phyloP scores from a whole-genome alignment of 2,113 vertebrate species.

The Boulengeromyrus knoepffleri region DNA sequence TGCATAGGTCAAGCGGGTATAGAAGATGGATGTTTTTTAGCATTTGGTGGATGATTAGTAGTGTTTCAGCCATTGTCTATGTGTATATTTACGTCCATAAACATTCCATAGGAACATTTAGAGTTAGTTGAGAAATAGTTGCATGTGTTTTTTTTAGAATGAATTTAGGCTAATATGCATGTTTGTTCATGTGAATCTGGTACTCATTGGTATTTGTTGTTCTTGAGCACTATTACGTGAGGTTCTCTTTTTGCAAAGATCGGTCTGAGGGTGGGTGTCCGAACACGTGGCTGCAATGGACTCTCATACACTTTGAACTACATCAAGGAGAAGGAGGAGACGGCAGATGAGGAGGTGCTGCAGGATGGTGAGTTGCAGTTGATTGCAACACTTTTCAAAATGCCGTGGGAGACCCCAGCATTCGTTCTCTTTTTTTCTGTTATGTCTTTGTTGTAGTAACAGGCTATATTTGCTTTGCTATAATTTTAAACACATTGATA shows the following conservation, averaged over 20 bases:
- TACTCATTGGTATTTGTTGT: neutral
- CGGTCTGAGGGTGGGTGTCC: constrained; percentile 87
- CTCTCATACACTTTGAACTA: constrained; percentile 92
- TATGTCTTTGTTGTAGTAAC: neutral
- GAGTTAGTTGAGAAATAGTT: neutral
- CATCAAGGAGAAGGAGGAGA: constrained; percentile 77
- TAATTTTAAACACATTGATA: neutral
- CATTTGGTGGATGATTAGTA: neutral
- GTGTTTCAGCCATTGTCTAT: neutral
- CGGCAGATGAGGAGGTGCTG: constrained; percentile 83
- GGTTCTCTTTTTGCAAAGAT: constrained; percentile 55
- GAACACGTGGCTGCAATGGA: constrained; percentile 93
- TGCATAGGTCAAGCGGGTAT: neutral
- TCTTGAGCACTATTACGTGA: neutral
- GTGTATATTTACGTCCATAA: neutral
- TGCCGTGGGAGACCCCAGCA: neutral
- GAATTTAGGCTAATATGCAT: neutral
- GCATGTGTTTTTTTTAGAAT: neutral
- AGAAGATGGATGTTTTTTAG: neutral
- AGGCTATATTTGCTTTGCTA: neutral
- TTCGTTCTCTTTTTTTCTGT: neutral
- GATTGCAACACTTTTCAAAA: neutral
- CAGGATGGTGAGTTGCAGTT: constrained; percentile 74
- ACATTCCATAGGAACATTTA: neutral
- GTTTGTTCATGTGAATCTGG: neutral